phyloP scores from a whole-genome alignment of 1,140 invertebrate genomes.

The Zaprionus kolodkinae region DNA sequence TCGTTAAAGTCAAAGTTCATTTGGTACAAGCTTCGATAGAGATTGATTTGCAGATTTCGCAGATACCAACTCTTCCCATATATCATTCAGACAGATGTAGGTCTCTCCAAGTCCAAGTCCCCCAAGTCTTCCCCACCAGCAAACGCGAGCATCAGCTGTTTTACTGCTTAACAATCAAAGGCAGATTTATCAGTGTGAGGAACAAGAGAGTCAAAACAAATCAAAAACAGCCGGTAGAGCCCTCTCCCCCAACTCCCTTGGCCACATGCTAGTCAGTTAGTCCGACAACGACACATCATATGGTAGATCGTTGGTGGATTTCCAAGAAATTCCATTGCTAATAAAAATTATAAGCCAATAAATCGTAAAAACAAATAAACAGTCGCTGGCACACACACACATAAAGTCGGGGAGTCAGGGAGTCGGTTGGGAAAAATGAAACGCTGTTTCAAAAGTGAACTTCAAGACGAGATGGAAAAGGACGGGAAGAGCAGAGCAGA shows the following conservation, averaged over 20 bases:
- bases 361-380: slow-evolving; percentile 72
- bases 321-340: slow-evolving; percentile 77
- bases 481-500: background rate
- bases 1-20: background rate
- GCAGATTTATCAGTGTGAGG: slow-evolving; percentile 8
- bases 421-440: slow-evolving; percentile 47
- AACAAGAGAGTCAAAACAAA: slow-evolving; percentile 31
- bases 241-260: background rate
- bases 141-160: slow-evolving; percentile 32
- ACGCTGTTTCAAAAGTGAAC: slow-evolving; percentile 52
- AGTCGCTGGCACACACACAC: slow-evolving; percentile 23
- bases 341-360: slow-evolving; percentile 83
- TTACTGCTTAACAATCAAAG: slow-evolving; percentile 4
- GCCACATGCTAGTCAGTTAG: background rate
- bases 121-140: background rate
- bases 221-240: slow-evolving; percentile 32
- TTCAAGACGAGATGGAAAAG: slow-evolving; percentile 19
- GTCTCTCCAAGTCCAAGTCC: background rate
- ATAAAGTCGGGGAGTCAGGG: background rate
- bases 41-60: background rate
- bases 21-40: background rate
- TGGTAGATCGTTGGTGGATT: slow-evolving; percentile 47
- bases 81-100: slow-evolving; percentile 1
- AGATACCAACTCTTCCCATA: background rate
- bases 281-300: slow-evolving; percentile 43